Evolutionary conservation across 2,888 invertebrate species (phyloP).

Genomic region (Metacarcinus magister): DNA sequence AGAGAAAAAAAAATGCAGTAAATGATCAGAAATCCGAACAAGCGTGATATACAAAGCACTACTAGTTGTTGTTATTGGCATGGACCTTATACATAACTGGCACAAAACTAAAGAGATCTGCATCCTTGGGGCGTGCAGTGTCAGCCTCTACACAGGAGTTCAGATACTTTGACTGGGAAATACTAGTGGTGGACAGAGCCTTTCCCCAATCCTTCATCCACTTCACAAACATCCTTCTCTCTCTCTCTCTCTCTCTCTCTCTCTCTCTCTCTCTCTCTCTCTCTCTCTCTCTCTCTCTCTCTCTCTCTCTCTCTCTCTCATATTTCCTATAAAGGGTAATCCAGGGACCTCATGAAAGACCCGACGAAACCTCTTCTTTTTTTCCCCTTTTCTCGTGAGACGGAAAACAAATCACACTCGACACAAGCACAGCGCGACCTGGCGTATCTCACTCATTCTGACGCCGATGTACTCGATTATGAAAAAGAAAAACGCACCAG

Average conservation of each 20-base stretch:
- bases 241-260: conserved; percentile 53
- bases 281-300: conserved; percentile 46
- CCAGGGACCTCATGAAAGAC: neutral
- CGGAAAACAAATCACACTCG: neutral
- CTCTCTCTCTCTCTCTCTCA: neutral
- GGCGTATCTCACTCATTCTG: conserved; percentile 10
- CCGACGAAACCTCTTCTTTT: neutral
- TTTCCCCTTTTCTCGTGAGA: neutral
- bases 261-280: conserved; percentile 53
- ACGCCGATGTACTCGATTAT: neutral
- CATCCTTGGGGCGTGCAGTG: neutral
- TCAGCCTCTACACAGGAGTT: neutral
- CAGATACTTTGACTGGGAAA: neutral
- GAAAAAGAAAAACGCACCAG: neutral
- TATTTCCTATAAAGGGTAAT: neutral
- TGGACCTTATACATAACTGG: no score
- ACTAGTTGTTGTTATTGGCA: neutral
- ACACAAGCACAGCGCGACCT: neutral
- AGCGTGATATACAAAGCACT: neutral
- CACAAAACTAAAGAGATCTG: neutral
- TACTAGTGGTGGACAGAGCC: neutral
- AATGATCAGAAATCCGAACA: neutral
- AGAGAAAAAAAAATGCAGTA: neutral
- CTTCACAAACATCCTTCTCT: neutral
- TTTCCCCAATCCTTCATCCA: neutral